Evolutionary conservation across 2,113 vertebrate genomes (phyloP).

Genomic region (Phylloscopus whistleri): DNA sequence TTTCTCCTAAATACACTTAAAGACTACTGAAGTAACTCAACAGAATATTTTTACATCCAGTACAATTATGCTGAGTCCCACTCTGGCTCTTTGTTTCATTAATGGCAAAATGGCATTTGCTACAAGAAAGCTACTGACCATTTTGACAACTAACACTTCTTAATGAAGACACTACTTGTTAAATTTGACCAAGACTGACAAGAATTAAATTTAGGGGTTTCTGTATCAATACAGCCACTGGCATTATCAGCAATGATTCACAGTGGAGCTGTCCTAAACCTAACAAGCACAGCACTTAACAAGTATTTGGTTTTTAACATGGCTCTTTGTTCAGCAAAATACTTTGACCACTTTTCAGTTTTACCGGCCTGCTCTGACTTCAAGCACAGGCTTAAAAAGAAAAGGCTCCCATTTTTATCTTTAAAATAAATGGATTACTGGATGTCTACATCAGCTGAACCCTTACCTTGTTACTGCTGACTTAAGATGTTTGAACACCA

Average conservation of each 20-base stretch:
- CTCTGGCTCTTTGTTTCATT: not conserved
- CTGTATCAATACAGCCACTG: not conserved
- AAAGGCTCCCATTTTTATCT: not conserved
- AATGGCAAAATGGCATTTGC: not conserved
- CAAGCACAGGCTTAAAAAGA: not conserved
- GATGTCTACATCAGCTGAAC: not conserved
- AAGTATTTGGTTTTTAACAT: not conserved
- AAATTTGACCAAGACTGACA: not conserved
- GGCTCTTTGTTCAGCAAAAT: not conserved
- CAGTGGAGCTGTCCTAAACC: not conserved
- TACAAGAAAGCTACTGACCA: not conserved
- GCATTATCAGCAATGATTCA: not conserved
- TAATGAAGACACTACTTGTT: not conserved
- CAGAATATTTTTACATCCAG: not conserved
- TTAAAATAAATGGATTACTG: not conserved
- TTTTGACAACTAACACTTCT: not conserved
- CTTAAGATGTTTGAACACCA: not conserved
- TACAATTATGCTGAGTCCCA: not conserved
- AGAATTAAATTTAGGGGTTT: not conserved
- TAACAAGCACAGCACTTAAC: not conserved
- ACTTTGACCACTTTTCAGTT: not conserved
- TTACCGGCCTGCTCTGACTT: not conserved
- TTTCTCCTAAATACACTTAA: not conserved
- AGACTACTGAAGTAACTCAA: not conserved
- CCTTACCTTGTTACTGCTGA: not conserved